phyloP scores from a whole-genome alignment of 2,113 vertebrate species.

The Dasyprocta punctata region DNA sequence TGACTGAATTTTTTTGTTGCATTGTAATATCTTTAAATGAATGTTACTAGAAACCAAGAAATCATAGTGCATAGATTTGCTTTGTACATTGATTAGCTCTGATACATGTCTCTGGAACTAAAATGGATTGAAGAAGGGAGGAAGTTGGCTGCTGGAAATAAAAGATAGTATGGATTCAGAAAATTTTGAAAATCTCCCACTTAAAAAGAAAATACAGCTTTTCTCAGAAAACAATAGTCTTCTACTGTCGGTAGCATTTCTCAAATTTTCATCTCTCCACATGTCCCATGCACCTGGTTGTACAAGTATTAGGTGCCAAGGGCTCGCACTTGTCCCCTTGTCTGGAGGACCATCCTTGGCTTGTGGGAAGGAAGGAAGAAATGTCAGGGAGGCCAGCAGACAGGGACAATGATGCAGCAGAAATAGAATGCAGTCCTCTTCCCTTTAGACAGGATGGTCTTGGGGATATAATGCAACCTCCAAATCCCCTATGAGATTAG shows the following conservation, averaged over 20 bases:
- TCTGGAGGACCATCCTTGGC: background rate
- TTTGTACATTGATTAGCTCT: background rate
- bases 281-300: background rate
- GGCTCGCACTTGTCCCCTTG: background rate
- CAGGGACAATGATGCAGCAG: background rate
- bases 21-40: background rate
- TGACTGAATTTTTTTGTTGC: background rate
- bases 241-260: background rate
- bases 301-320: background rate
- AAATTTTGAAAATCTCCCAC: slow-evolving; percentile 8
- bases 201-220: slow-evolving; percentile 13
- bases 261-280: background rate
- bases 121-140: background rate
- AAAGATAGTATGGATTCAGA: background rate
- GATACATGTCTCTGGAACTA: background rate
- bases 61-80: background rate
- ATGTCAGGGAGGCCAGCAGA: background rate
- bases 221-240: background rate
- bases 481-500: background rate
- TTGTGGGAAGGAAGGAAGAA: background rate
- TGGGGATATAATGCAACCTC: background rate
- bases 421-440: background rate
- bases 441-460: background rate
- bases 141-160: background rate
- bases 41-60: background rate